Percentiles rank a stretch among this genome's conserved stretches.
Evolutionary conservation across 2,113 vertebrate genomes (phyloP).

Genomic region (Panthera uncia): DNA sequence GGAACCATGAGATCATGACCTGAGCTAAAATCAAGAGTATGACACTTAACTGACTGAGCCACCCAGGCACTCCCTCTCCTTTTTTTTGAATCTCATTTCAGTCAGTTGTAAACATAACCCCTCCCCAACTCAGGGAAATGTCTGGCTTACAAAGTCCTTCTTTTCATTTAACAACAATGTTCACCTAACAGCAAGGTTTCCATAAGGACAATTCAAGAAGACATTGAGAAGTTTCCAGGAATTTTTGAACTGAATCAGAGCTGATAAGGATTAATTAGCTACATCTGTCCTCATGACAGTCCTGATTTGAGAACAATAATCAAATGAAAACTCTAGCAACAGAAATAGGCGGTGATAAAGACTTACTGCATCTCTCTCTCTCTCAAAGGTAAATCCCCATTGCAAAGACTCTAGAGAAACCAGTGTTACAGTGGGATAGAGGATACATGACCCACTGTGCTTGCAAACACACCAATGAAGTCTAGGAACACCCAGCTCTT

Average conservation of each 20-base stretch:
- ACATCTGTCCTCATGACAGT: conserved; percentile 50
- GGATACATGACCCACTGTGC: background rate
- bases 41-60: too few species aligned
- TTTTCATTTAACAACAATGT: conserved; percentile 28
- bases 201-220: background rate
- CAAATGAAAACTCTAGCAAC: conserved; percentile 17
- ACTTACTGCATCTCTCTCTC: background rate
- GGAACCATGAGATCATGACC: too few species aligned
- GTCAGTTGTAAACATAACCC: background rate
- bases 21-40: too few species aligned
- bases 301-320: conserved; percentile 53
- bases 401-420: conserved; percentile 29
- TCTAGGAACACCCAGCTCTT: background rate
- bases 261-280: conserved; percentile 72
- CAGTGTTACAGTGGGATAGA: background rate
- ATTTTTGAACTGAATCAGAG: conserved; percentile 58
- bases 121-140: background rate
- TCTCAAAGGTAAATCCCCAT: background rate
- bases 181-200: conserved; percentile 59
- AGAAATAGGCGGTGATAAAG: conserved; percentile 25
- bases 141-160: background rate
- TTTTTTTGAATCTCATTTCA: conserved; percentile 38
- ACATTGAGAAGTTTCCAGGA: conserved; percentile 37
- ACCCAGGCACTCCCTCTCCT: too few species aligned
- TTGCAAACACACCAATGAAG: background rate